Conservation (phyloP, 2,797 vertebrate genomes). For the Propithecus deckenii region DNA sequence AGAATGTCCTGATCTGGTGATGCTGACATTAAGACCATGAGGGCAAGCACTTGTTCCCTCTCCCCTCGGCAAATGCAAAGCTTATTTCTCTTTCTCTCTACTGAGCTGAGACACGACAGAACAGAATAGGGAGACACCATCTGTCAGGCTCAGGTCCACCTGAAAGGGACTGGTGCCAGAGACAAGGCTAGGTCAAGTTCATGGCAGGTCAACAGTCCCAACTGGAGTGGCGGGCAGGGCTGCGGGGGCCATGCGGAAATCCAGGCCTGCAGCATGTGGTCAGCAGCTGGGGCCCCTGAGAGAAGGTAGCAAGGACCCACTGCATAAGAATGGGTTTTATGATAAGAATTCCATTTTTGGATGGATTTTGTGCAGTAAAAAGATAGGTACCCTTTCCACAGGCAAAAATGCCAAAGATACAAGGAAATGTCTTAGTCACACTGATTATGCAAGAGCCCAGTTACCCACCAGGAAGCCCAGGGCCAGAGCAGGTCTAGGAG, state of each 20-base stretch:
- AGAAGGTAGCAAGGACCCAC: neutral
- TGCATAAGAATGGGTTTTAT: neutral
- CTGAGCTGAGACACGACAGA: no score
- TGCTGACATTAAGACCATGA: neutral
- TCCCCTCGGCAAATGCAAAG: neutral
- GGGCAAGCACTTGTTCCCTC: neutral
- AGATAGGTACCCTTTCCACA: neutral
- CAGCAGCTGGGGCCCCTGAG: neutral
- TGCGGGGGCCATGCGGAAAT: neutral
- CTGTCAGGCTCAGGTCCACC: neutral
- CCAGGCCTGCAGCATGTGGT: neutral
- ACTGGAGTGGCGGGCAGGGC: fast-evolving
- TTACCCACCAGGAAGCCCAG: neutral
- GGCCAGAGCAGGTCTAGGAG: neutral
- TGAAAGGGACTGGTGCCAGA: neutral
- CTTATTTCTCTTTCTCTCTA: neutral
- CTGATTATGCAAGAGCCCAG: neutral
- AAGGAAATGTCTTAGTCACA: neutral
- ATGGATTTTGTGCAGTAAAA: neutral
- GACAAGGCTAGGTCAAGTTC: neutral
- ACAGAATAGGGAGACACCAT: neutral
- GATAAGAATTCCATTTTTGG: neutral
- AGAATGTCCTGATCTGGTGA: neutral
- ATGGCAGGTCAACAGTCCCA: neutral
- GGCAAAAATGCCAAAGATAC: no score